Conservation (phyloP, 2,797 vertebrate genomes). For the Catamblyrhynchus diadema region DNA sequence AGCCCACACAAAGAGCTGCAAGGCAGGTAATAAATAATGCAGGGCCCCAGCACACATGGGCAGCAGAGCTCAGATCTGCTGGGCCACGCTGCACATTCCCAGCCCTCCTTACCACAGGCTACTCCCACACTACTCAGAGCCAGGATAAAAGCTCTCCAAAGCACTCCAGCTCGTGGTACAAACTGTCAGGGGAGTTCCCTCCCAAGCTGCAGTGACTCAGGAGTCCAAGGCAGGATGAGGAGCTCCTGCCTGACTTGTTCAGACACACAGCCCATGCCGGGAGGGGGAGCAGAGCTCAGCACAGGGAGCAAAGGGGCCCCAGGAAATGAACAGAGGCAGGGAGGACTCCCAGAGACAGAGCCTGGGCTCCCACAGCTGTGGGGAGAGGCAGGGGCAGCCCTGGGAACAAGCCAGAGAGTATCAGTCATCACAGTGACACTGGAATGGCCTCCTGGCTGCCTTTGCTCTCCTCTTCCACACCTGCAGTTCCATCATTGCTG, state of each 20-base stretch:
- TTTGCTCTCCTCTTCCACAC: background rate
- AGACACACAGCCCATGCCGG: background rate
- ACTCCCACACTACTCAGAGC: accelerated
- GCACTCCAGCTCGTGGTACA: accelerated
- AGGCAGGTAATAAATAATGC: accelerated
- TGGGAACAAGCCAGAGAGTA: accelerated
- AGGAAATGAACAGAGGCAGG: accelerated
- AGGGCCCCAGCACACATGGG: background rate
- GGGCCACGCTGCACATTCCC: background rate
- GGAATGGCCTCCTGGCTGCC: background rate
- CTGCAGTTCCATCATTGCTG: background rate
- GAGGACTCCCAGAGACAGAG: background rate
- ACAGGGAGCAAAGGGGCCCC: background rate
- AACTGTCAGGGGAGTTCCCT: background rate
- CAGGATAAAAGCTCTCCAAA: background rate
- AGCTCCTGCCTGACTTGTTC: background rate
- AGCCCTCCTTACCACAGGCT: background rate
- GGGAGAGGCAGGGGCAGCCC: background rate
- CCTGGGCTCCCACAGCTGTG: accelerated
- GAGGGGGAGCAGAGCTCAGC: accelerated
- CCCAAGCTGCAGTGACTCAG: background rate
- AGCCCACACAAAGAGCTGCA: background rate
- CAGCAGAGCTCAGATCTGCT: background rate
- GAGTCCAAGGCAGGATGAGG: background rate
- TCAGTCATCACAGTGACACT: background rate